Percentiles rank a stretch among this genome's conserved stretches.
phyloP scores from a whole-genome alignment of 2,888 invertebrate species.

The Phania funesta region DNA sequence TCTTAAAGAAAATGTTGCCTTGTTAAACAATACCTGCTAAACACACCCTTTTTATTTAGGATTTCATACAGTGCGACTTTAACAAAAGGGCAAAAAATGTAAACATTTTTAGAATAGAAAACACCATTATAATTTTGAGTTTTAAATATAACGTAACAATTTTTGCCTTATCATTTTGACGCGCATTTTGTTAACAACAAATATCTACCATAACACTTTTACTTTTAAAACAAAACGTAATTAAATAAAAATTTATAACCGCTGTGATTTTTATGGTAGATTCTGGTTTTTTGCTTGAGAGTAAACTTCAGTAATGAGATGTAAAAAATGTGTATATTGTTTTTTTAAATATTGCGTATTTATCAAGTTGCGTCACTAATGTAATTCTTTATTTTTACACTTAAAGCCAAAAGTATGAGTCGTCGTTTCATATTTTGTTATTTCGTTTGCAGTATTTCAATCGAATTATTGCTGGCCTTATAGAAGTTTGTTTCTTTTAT shows the following conservation, averaged over 20 bases:
- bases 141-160: too few species aligned
- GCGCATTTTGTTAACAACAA: not conserved
- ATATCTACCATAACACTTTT: not conserved
- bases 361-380: not conserved
- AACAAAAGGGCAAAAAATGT: too few species aligned
- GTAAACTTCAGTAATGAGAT: not conserved
- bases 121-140: too few species aligned
- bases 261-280: not conserved
- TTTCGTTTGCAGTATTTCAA: too few species aligned
- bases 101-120: too few species aligned
- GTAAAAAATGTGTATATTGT: not conserved
- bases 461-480: too few species aligned
- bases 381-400: not conserved
- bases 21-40: too few species aligned
- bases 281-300: not conserved
- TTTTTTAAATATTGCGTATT: conserved; percentile 4
- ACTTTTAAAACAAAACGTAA: not conserved
- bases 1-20: too few species aligned
- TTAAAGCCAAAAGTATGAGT: not conserved
- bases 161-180: not conserved
- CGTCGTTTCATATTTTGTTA: too few species aligned
- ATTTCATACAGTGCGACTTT: too few species aligned
- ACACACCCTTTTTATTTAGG: too few species aligned
- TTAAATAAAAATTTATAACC: not conserved
- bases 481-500: too few species aligned